Conservation (phyloP, 2,797 vertebrate species). For the Harpagifer antarcticus region DNA sequence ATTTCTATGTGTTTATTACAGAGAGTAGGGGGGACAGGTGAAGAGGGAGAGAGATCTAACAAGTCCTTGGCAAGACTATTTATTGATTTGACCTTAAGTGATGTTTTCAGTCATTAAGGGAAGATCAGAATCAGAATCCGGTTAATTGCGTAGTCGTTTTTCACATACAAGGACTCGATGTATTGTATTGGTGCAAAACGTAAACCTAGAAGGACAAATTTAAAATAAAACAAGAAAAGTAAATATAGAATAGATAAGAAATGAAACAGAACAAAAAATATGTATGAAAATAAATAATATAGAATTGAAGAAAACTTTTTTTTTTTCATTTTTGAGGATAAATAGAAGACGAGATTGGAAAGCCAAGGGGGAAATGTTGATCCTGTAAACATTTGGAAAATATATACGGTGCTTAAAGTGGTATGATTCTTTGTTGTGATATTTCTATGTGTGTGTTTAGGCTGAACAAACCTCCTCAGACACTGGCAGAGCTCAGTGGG, state of each 20-base stretch:
- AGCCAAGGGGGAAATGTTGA: neutral
- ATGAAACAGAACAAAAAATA: neutral
- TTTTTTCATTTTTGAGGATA: no score
- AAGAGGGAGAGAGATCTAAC: neutral
- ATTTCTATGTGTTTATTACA: neutral
- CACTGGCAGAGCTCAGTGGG: constrained; percentile 60
- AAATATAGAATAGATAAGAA: no score
- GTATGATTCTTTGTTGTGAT: constrained; percentile 1
- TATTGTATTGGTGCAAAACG: no score
- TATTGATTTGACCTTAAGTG: neutral
- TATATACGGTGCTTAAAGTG: neutral
- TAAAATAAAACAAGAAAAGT: no score
- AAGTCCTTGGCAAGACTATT: neutral
- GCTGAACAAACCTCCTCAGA: constrained; percentile 53
- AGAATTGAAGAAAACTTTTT: no score
- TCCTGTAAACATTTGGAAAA: neutral
- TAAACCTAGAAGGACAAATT: no score
- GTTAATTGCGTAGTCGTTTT: no score
- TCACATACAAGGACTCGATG: no score
- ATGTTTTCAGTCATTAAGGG: neutral
- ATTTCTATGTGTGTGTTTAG: constrained; percentile 56
- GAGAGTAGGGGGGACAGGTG: neutral
- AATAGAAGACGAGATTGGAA: no score
- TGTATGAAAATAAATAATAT: no score
- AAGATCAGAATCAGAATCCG: neutral